Evolutionary conservation across 2,797 vertebrate genomes (phyloP).

Genomic region (Oreochromis mossambicus): DNA sequence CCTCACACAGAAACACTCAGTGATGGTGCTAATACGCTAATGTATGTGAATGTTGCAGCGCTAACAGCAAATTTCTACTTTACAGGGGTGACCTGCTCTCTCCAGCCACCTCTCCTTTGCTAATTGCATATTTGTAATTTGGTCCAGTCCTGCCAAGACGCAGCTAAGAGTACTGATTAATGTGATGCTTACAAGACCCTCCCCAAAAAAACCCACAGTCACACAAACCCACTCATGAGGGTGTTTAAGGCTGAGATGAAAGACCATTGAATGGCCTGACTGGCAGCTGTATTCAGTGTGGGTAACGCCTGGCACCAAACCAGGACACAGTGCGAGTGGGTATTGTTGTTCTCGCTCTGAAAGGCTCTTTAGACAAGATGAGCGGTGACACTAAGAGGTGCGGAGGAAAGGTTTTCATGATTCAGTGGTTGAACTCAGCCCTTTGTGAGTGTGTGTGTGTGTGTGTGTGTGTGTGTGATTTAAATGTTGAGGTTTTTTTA

Average conservation of each 20-base stretch:
- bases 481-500: constrained; percentile 8
- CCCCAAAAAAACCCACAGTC: not conserved
- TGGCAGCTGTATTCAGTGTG: constrained; percentile 48
- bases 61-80: constrained; percentile 18
- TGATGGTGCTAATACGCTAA: constrained; percentile 9
- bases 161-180: constrained; percentile 54
- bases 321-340: constrained; percentile 28
- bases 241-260: constrained; percentile 34
- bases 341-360: constrained; percentile 35
- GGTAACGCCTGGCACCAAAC: constrained; percentile 40
- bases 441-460: not conserved
- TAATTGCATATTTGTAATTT: constrained; percentile 22
- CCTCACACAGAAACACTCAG: not conserved
- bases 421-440: constrained; percentile 24
- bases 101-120: not conserved
- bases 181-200: constrained; percentile 4
- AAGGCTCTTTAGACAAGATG: constrained; percentile 45
- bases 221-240: not conserved
- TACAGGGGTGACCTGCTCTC: constrained; percentile 20
- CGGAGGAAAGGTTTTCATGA: constrained; percentile 29
- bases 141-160: not conserved
- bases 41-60: not conserved
- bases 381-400: constrained; percentile 39
- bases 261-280: constrained; percentile 37
- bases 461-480: not conserved